Conservation (phyloP, 2,797 vertebrate species). For the Ctenochaetus hawaiiensis region DNA sequence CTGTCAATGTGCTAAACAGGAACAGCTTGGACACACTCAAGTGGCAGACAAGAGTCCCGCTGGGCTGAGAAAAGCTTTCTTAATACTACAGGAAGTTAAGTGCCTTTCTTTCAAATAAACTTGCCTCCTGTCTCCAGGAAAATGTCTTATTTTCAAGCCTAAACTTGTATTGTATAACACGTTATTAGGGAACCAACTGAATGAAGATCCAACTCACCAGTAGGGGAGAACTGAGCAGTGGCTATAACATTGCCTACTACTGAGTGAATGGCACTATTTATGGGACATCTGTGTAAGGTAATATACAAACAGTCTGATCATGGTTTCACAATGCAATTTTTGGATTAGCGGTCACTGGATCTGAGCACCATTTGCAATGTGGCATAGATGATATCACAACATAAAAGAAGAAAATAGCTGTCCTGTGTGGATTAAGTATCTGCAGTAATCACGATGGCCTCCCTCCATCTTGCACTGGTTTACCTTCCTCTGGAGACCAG, state of each 20-base stretch:
- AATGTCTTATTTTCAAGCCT: constrained; percentile 8
- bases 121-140: constrained; percentile 18
- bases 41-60: constrained; percentile 55
- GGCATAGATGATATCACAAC: constrained; percentile 62
- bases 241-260: neutral
- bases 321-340: constrained; percentile 66
- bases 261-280: constrained; percentile 41
- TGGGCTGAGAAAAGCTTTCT: constrained; percentile 55
- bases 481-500: constrained; percentile 54
- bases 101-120: constrained; percentile 50
- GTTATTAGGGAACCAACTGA: constrained; percentile 9
- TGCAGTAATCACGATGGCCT: constrained; percentile 56
- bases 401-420: constrained; percentile 61
- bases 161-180: constrained; percentile 21
- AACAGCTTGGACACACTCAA: constrained; percentile 73
- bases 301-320: constrained; percentile 62
- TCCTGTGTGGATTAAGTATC: constrained; percentile 49
- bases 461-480: constrained; percentile 62
- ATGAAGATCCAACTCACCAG: neutral
- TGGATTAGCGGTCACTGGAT: constrained; percentile 63
- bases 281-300: constrained; percentile 48
- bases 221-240: constrained; percentile 2
- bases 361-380: constrained; percentile 56
- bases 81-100: constrained; percentile 57
- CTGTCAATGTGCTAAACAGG: constrained; percentile 72